These are phyloP conservation scores for Pachycephala philippinensis DNA, from an alignment of 2,113 vertebrate species.

Conservation along the genomic window DNA sequence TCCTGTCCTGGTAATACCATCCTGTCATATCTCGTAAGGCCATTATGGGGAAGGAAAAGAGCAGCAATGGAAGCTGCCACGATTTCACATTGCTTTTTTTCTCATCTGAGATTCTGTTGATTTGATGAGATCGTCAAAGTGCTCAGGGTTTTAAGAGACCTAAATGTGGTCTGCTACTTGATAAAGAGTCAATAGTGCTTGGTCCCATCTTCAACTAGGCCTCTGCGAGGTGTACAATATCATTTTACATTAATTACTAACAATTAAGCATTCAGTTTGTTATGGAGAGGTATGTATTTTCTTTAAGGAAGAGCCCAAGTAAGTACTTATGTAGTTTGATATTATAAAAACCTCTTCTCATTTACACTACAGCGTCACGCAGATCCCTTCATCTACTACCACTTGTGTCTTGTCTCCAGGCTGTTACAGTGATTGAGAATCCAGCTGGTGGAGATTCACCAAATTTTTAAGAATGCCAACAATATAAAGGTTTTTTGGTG, in stretches of 20 bases:
- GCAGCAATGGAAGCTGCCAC: neutral
- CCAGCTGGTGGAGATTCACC: neutral
- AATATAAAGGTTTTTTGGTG: neutral
- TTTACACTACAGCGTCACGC: neutral
- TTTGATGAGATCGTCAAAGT: conserved; percentile 1
- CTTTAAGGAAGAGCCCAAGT: neutral
- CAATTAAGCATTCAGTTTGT: neutral
- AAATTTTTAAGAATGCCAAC: neutral
- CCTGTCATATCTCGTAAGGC: neutral
- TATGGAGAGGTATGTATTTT: neutral
- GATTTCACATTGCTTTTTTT: neutral
- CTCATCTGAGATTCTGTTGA: neutral
- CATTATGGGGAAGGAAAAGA: neutral
- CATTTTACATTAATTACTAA: neutral
- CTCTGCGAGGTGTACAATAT: neutral
- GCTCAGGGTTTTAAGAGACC: neutral
- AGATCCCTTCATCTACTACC: neutral
- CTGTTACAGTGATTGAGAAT: neutral
- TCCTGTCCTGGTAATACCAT: neutral
- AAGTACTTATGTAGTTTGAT: neutral
- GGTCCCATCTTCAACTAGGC: neutral
- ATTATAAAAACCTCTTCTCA: neutral
- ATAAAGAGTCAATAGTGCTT: neutral
- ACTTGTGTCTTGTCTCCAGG: neutral
- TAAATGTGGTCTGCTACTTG: neutral